phyloP scores from a whole-genome alignment of 2,888 invertebrate genomes.

The Phaonia tiefii region DNA sequence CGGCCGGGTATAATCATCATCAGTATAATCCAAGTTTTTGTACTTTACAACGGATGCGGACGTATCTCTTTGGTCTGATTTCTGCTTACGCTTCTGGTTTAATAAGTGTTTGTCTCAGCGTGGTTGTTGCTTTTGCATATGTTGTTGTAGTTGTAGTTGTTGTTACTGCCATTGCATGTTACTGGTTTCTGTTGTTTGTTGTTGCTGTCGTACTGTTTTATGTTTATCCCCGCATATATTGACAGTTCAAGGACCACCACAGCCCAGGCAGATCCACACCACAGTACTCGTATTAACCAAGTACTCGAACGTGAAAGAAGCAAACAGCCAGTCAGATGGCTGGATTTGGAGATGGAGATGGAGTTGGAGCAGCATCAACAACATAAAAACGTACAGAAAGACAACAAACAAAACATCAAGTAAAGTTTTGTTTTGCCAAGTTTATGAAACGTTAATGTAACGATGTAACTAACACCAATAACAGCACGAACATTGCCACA shows the following conservation, averaged over 20 bases:
- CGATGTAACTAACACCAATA: constrained; percentile 44
- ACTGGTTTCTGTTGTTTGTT: constrained; percentile 61
- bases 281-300: no score
- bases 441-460: constrained; percentile 59
- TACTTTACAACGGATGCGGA: constrained; percentile 63
- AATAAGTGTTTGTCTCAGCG: constrained; percentile 55
- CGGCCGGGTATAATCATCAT: constrained; percentile 51
- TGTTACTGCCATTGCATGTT: constrained; percentile 59
- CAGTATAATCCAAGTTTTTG: constrained; percentile 69
- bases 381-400: constrained; percentile 34
- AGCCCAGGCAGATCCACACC: constrained; percentile 71
- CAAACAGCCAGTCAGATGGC: constrained; percentile 56
- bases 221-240: constrained; percentile 68
- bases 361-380: constrained; percentile 46
- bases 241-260: constrained; percentile 78
- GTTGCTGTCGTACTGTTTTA: constrained; percentile 53
- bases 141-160: constrained; percentile 49
- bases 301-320: no score
- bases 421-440: constrained; percentile 43
- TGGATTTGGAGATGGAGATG: constrained; percentile 32
- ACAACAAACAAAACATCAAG: constrained; percentile 45
- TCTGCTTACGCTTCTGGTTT: constrained; percentile 62
- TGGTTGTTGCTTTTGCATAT: background rate
- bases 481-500: no score
- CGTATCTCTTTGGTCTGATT: constrained; percentile 45